A percentile compares a stretch with the other conserved stretches of the same genome.
Conservation (phyloP, 2,888 invertebrate genomes). For the Heliconius cydno region DNA sequence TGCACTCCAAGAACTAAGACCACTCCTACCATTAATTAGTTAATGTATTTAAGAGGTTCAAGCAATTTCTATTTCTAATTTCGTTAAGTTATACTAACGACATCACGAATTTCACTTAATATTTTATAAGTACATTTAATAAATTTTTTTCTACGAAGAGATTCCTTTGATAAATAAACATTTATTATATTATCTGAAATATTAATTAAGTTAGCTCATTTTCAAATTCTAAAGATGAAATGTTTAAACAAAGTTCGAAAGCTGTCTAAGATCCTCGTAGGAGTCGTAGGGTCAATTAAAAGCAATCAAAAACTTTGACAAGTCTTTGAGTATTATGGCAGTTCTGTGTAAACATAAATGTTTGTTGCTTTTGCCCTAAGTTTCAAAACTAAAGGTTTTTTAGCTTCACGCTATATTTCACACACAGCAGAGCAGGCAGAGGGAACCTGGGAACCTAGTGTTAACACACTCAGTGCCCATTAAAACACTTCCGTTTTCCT, state of each 20-base stretch:
- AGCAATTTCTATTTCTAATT: neutral
- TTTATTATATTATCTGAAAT: neutral
- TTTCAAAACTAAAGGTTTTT: neutral
- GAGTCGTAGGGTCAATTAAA: slow-evolving; percentile 16
- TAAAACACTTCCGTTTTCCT: too few species aligned
- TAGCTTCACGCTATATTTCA: too few species aligned
- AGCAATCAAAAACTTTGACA: slow-evolving; percentile 20
- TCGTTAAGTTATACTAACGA: too few species aligned
- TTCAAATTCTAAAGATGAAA: slow-evolving; percentile 13
- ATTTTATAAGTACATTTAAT: neutral
- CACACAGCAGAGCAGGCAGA: too few species aligned
- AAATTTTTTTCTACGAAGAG: neutral
- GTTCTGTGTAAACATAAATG: slow-evolving; percentile 14
- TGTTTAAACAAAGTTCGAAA: slow-evolving; percentile 11
- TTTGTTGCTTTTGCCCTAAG: slow-evolving; percentile 5
- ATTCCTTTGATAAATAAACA: neutral
- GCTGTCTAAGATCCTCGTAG: slow-evolving; percentile 11
- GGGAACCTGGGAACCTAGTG: too few species aligned
- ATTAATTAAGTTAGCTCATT: slow-evolving; percentile 20
- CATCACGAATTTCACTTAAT: too few species aligned
- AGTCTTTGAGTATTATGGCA: slow-evolving; percentile 18
- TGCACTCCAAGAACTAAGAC: slow-evolving; percentile 9
- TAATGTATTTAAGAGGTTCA: neutral
- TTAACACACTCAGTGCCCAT: too few species aligned
- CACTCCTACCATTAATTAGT: slow-evolving; percentile 1